Conservation (phyloP, 2,797 vertebrate species). For the Clamator glandarius region DNA sequence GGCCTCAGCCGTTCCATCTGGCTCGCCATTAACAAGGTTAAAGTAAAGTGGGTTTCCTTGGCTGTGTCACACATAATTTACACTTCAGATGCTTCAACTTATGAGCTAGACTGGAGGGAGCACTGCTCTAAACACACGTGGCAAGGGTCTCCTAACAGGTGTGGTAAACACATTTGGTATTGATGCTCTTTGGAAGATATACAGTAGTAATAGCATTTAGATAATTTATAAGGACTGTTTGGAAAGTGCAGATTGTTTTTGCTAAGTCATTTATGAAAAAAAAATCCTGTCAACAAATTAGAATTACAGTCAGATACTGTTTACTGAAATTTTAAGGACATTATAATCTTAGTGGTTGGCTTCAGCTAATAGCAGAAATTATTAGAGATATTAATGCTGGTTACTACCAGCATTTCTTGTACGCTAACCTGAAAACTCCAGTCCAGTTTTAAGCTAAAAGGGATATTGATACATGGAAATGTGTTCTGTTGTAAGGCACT, state of each 20-base stretch:
- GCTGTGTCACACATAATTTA: constrained; percentile 56
- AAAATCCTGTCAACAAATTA: not conserved
- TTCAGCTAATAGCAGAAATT: not conserved
- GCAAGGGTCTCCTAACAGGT: not conserved
- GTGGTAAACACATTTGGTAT: not conserved
- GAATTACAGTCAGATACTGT: not conserved
- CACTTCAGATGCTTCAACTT: constrained; percentile 64
- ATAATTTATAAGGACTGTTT: not conserved
- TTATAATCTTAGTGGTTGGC: not conserved
- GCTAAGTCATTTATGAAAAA: not conserved
- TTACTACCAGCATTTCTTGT: not conserved
- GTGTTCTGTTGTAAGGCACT: not conserved
- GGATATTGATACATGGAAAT: not conserved
- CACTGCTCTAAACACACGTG: not conserved
- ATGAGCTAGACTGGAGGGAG: constrained; percentile 5
- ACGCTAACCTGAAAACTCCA: not conserved
- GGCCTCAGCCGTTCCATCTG: constrained; percentile 69
- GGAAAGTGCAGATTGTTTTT: not conserved
- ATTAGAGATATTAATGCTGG: too few relatives aligned
- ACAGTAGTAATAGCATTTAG: not conserved
- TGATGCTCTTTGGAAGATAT: not conserved
- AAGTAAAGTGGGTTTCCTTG: constrained; percentile 66
- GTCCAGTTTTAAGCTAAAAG: not conserved
- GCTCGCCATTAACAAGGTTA: constrained; percentile 67
- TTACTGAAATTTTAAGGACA: not conserved